Conservation (phyloP, 2,888 invertebrate genomes). For the Chrysopilus asiliformis region DNA sequence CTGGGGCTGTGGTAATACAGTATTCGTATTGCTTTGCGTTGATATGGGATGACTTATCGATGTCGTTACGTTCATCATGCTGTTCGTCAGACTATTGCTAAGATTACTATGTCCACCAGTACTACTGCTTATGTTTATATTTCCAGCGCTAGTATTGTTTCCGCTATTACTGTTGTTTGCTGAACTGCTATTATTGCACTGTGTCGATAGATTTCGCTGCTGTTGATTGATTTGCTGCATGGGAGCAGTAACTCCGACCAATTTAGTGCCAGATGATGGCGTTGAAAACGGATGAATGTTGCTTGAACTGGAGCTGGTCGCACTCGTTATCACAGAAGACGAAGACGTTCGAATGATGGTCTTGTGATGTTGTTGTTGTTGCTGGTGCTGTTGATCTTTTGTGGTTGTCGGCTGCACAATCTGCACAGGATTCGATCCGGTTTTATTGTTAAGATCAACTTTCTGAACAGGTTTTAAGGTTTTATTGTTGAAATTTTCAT, state of each 20-base stretch:
- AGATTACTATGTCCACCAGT: no score
- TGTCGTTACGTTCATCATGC: no score
- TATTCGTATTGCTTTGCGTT: no score
- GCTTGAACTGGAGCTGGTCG: conserved; percentile 19
- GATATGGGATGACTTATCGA: no score
- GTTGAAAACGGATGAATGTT: conserved; percentile 29
- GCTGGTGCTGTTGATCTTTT: conserved; percentile 19
- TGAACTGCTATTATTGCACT: background rate
- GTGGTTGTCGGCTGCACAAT: conserved; percentile 30
- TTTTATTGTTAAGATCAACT: conserved; percentile 29
- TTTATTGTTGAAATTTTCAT: conserved; percentile 21
- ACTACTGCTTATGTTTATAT: no score
- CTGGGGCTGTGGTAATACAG: no score
- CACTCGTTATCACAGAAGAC: conserved; percentile 11
- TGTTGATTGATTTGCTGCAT: conserved; percentile 26
- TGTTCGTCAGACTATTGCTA: no score
- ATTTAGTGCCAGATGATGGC: conserved; percentile 30
- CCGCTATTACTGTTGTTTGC: background rate
- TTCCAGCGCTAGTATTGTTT: no score
- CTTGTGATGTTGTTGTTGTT: conserved; percentile 7
- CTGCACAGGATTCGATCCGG: conserved; percentile 32
- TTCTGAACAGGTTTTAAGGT: conserved; percentile 35
- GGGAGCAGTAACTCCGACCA: conserved; percentile 33
- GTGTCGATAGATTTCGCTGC: conserved; percentile 13
- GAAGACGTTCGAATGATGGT: conserved; percentile 1